phyloP scores from a whole-genome alignment of 2,113 vertebrate species.

The Colinus virginianus region DNA sequence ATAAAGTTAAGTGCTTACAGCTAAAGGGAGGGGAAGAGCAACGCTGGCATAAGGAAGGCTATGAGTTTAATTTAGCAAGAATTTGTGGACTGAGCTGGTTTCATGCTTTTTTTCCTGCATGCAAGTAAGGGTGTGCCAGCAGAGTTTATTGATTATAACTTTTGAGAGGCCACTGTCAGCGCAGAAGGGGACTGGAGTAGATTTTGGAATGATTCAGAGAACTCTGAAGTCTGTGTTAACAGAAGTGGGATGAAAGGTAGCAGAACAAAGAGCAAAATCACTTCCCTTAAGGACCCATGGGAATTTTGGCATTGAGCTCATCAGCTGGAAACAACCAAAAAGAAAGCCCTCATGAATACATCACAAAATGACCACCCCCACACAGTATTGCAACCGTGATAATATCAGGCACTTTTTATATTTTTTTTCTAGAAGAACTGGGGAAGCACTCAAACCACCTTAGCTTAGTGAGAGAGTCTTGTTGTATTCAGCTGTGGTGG shows the following conservation, averaged over 20 bases:
- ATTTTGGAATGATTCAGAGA: slow-evolving; percentile 2
- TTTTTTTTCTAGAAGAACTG: not conserved
- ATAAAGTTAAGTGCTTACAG: not conserved
- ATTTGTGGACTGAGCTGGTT: not conserved
- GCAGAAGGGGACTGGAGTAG: not conserved
- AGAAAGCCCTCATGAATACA: not conserved
- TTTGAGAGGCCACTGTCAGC: not conserved
- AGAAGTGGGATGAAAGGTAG: not conserved
- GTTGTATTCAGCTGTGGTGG: not conserved
- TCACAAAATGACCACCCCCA: not conserved
- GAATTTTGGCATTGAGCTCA: slow-evolving; percentile 8
- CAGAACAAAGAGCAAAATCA: not conserved
- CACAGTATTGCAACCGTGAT: not conserved
- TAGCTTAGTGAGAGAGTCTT: not conserved
- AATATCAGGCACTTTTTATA: not conserved
- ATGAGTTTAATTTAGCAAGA: not conserved
- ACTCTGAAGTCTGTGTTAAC: not conserved
- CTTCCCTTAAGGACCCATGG: not conserved
- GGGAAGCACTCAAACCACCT: not conserved
- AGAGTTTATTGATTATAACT: slow-evolving; percentile 20
- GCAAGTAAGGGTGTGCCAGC: not conserved
- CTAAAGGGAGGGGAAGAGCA: not conserved
- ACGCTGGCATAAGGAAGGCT: not conserved
- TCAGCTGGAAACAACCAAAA: not conserved
- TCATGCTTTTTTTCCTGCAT: not conserved